These are phyloP conservation scores for Nilaparvata lugens DNA, from an alignment of 1,140 invertebrate genomes.

Conservation along the genomic window DNA sequence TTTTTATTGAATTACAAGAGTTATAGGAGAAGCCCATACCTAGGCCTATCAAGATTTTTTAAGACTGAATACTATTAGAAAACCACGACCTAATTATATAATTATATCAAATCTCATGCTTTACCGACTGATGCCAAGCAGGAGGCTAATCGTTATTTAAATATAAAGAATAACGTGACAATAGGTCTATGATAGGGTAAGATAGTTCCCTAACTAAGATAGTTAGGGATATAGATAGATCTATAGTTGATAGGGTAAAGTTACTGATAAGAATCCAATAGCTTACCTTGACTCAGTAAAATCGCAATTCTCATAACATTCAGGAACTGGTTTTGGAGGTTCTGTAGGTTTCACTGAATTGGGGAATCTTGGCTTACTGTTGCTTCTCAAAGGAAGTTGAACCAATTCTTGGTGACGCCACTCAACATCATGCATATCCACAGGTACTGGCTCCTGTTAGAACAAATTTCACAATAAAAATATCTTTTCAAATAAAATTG, in stretches of 20 bases:
- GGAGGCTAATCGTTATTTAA: too few species aligned
- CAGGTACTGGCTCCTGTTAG: conserved; percentile 6
- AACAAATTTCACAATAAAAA: too few species aligned
- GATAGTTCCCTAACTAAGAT: neutral
- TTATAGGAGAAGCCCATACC: too few species aligned
- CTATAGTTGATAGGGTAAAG: neutral
- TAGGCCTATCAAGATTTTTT: too few species aligned
- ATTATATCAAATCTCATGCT: too few species aligned
- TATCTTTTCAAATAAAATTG: too few species aligned
- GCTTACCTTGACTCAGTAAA: too few species aligned
- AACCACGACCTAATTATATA: too few species aligned
- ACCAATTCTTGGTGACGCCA: conserved; percentile 9
- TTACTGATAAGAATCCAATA: neutral
- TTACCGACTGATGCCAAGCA: too few species aligned
- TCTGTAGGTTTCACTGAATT: conserved; percentile 40
- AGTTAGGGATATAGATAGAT: neutral
- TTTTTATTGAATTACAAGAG: too few species aligned
- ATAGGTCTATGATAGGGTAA: neutral
- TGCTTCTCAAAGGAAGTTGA: conserved; percentile 30
- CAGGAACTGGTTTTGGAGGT: neutral
- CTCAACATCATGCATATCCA: conserved; percentile 9
- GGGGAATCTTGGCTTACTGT: conserved; percentile 45
- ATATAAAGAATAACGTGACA: too few species aligned
- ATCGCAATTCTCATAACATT: conserved; percentile 6
- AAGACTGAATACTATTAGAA: too few species aligned